These are phyloP conservation scores for Troides oblongomaculatus DNA, from an alignment of 2,888 invertebrate species.

Conservation along the genomic window DNA sequence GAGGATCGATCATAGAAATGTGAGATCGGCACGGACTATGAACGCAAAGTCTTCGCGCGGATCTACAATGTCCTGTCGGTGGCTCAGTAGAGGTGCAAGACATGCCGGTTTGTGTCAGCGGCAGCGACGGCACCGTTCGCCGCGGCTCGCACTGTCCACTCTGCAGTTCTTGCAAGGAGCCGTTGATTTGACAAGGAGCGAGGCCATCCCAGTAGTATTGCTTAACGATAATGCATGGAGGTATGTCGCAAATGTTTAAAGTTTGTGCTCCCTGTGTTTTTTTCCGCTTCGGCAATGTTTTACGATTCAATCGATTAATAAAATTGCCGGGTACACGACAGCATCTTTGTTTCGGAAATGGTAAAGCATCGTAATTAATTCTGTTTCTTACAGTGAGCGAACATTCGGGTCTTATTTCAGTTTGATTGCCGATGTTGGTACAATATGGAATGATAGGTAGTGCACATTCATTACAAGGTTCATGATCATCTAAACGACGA, in stretches of 20 bases:
- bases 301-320: constrained; percentile 1
- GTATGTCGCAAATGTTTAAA: constrained; percentile 22
- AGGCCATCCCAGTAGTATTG: constrained; percentile 51
- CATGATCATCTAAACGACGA: not conserved
- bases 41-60: constrained; percentile 1
- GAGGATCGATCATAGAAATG: constrained; percentile 6
- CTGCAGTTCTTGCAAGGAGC: constrained; percentile 1
- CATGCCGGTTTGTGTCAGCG: constrained; percentile 4
- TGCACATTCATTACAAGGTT: not conserved
- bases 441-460: constrained; percentile 31
- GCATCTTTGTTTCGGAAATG: not conserved
- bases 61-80: constrained; percentile 2
- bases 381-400: not conserved
- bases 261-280: constrained; percentile 11
- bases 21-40: constrained; percentile 9
- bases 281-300: not conserved
- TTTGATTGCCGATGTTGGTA: constrained; percentile 28
- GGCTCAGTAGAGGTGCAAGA: constrained; percentile 1
- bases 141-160: constrained; percentile 13
- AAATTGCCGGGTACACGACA: not conserved
- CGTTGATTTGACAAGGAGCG: constrained; percentile 23
- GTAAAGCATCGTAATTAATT: not conserved
- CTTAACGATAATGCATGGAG: constrained; percentile 47
- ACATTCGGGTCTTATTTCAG: constrained; percentile 11
- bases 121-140: constrained; percentile 25